Base-by-base conservation (phyloP, 2,797 vertebrate species). In the Benthosema pterotum region DNA sequence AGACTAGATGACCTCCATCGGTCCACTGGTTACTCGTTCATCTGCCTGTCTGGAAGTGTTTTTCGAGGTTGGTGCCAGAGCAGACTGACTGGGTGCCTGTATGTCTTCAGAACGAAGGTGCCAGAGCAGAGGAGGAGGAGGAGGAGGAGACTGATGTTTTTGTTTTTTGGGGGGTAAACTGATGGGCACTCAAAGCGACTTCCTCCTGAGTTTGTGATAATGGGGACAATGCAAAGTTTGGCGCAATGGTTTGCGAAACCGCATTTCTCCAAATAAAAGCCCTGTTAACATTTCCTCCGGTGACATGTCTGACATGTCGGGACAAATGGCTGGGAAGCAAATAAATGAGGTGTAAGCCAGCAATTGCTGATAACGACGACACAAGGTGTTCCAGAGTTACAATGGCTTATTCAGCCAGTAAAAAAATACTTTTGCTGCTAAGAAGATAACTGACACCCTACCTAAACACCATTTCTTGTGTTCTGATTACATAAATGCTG, bases 261-360 rank as follows among this genome's bases (percentile, higher is more conserved):
- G 91, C 90, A 92, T 91, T 91, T 90, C 90, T 89, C 90, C 90
- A 87, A 91, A 91, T 87, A n/a, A n/a, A n/a, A n/a, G n/a, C n/a
- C 90, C 87, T 87, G 89, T 92, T 93, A 92, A n/a, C 76, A 92
- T 93, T 91, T 94, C 93, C 89, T 78, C 49, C 43, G 64, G 52
- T 68, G 77, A 81, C 57, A 71, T 74, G 63, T 54, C 62, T 68
- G 56, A 53, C 49, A n/a, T n/a, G n/a, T n/a, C 12, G 38, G 69
- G 63, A 81, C 58, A 76, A 78, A 79, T 74, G 52, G 68, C 48
- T 64, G 48, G 63, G 67, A 74, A 78, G 69, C 53, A n/a, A 49
- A 57, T 74, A 62, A 38, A 73, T 65, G 12, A 75, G 59, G 50
- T 56, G 12, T 22, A 80, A 71, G 57, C 58, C 79, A 74, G 58